Evolutionary conservation across 2,797 vertebrate species (phyloP).

Genomic region (Gambusia yucatana): DNA sequence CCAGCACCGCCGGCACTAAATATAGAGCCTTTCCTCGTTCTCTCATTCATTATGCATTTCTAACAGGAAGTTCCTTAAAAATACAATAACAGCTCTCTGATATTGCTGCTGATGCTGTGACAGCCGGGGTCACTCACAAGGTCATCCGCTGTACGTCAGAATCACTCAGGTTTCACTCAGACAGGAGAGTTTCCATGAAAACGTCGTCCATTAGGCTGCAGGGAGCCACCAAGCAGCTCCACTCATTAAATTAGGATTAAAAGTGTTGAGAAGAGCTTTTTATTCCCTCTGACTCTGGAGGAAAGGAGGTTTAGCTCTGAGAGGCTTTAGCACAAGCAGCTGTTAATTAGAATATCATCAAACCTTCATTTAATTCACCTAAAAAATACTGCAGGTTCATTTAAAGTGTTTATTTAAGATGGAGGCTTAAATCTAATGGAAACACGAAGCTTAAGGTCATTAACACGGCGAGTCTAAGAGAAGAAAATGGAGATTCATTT

Average conservation of each 20-base stretch:
- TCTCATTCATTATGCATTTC: conserved; percentile 50
- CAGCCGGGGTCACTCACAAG: conserved; percentile 44
- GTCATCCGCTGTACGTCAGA: conserved; percentile 28
- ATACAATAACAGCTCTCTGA: conserved; percentile 14
- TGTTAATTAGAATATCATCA: neutral
- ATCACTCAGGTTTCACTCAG: neutral
- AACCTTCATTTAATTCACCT: neutral
- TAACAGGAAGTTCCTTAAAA: conserved; percentile 39
- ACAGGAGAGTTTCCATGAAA: neutral
- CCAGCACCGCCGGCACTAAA: conserved; percentile 11
- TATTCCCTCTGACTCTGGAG: conserved; percentile 5
- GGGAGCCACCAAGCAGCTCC: neutral
- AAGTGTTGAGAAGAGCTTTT: neutral
- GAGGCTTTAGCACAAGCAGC: neutral
- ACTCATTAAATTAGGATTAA: conserved; percentile 11
- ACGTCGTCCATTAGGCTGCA: neutral
- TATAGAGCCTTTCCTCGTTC: conserved; percentile 40
- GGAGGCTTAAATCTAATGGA: neutral
- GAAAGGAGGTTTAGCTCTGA: neutral
- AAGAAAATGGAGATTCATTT: too few relatives aligned
- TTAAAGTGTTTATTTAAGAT: neutral
- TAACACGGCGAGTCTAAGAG: too few relatives aligned
- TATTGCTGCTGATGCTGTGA: conserved; percentile 29
- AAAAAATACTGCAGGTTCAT: neutral
- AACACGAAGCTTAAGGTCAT: neutral